Evolutionary conservation across 2,113 vertebrate genomes (phyloP).

Genomic region (Cinclus mexicanus): DNA sequence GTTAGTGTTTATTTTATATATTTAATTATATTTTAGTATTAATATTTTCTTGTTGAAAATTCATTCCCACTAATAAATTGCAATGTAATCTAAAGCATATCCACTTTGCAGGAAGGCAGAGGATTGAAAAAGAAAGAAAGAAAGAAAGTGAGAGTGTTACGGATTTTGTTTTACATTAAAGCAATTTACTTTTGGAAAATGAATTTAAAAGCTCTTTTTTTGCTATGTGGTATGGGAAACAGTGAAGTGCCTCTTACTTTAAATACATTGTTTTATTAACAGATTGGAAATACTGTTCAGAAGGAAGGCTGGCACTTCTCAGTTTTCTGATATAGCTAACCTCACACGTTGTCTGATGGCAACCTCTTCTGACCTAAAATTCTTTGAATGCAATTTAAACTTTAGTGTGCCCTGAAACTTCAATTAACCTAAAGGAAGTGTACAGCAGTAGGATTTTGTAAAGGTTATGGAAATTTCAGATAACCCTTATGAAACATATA

Average conservation of each 20-base stretch:
- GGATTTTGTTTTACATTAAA: neutral
- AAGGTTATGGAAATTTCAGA: neutral
- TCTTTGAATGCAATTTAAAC: neutral
- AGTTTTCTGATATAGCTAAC: neutral
- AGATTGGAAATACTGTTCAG: conserved; percentile 11
- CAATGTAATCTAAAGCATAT: neutral
- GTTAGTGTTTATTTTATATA: neutral
- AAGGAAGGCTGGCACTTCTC: neutral
- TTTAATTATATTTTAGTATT: neutral
- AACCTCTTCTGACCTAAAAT: neutral
- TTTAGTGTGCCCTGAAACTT: neutral
- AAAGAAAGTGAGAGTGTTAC: neutral
- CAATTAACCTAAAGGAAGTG: neutral
- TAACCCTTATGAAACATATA: neutral
- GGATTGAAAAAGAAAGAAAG: neutral
- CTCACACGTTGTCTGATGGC: neutral
- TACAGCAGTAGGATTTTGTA: neutral
- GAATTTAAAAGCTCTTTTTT: neutral
- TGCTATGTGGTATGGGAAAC: neutral
- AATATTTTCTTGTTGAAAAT: neutral
- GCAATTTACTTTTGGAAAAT: conserved; percentile 8
- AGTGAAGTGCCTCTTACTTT: conserved; percentile 8
- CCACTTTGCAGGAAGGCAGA: neutral
- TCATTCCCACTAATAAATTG: neutral
- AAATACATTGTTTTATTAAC: neutral